Base-by-base conservation (phyloP, 2,888 invertebrate genomes). In the Dryococelus australis region DNA sequence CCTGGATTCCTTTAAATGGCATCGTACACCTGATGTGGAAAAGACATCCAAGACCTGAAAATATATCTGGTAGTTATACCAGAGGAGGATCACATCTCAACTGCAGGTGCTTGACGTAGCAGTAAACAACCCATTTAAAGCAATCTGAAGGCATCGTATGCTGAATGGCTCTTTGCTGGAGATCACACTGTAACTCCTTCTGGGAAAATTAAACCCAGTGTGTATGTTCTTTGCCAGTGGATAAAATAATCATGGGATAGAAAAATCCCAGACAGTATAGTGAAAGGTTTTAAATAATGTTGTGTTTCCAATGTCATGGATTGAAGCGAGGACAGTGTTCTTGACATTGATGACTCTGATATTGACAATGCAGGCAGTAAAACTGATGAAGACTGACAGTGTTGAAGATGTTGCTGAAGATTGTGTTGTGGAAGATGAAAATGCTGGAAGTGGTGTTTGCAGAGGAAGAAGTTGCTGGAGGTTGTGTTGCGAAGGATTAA, bases 41-140 rank as follows among this genome's bases (percentile, higher is more conserved):
- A 26, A n/a, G n/a, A 24, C 27, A 27, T 78, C 87, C 20, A 24
- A 79, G 79, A 79, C 16, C 78, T 13, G 26, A 87, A 89, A 20
- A 53, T 87, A 20, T 86, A 88, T 43, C 84, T 87, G 35, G 88
- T n/a, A n/a, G n/a, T 87, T 35, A 89, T 89, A 28, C 87, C 87
- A 43, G 86, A 86, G 65, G n/a, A 87, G 86, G 43, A 89, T 89
- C 87, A 88, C 87, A 24, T 86, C 65, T 20, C 51, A 86, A 43
- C 78, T 87, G 6, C 88, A 88, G 87, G 79, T 86, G 84, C 88
- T 87, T 27, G 89, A 87, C 43, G 85, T 89, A n/a, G 83, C 84
- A 16, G 80, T 87, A 24, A 88, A 89, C 81, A 89, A 88, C 87
- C 88, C 86, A 6, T 88, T 89, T 28, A 87, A 88, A 86, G 86